phyloP scores from a whole-genome alignment of 2,888 invertebrate species.

The Pyrgus malvae region DNA sequence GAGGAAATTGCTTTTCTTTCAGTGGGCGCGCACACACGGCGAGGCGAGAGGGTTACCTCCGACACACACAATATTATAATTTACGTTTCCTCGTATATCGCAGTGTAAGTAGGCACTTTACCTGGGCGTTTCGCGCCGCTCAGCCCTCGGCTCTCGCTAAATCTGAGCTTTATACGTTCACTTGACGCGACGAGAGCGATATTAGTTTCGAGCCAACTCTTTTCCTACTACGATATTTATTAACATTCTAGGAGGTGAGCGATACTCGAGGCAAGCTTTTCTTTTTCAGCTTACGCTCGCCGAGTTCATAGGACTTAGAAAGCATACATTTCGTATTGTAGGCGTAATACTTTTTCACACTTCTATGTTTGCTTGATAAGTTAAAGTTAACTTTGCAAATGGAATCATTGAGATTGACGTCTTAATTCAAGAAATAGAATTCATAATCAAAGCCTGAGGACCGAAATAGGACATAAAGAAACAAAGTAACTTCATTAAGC shows the following conservation, averaged over 20 bases:
- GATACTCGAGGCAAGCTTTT: constrained; percentile 30
- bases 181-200: constrained; percentile 80
- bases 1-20: constrained; percentile 82
- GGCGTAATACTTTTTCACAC: background rate
- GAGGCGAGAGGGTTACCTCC: constrained; percentile 76
- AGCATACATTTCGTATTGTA: background rate
- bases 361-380: background rate
- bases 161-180: constrained; percentile 82
- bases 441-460: no score
- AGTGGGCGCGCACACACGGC: constrained; percentile 77
- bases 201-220: constrained; percentile 78
- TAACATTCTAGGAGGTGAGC: constrained; percentile 61
- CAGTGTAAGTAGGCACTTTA: constrained; percentile 80
- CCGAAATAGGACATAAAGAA: no score
- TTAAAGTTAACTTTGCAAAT: no score
- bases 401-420: no score
- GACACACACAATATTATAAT: constrained; percentile 81
- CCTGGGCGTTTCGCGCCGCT: constrained; percentile 78
- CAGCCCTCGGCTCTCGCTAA: constrained; percentile 78
- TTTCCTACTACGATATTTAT: constrained; percentile 78
- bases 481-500: background rate
- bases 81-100: constrained; percentile 81
- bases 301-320: background rate
- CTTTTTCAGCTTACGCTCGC: constrained; percentile 19
- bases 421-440: no score